Evolutionary conservation across 2,888 invertebrate genomes (phyloP), one percentile per base, ranked within the genome.

Genomic region (Synanthedon andrenaeformis): DNA sequence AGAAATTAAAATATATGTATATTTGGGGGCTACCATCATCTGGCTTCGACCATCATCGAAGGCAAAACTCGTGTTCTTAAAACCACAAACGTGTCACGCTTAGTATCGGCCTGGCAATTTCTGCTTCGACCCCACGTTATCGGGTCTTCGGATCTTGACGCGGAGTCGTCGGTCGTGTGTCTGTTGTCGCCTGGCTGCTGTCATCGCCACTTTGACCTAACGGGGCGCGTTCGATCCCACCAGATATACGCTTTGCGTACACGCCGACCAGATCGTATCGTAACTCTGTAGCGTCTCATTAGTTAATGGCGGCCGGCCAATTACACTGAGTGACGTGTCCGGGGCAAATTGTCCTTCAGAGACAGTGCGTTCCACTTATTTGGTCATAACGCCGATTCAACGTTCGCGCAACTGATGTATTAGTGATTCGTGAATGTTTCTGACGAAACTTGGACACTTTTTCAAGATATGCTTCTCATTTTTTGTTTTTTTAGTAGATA

Each of bases 241-340:
- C 56, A 63, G 67, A 70, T 72, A 69, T 65, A 70, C 64, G 66
- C 74, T 76, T 76, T 75, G 71, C 71, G 61, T 53, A 51, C 23
- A 64, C 64, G 74, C 78, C 76, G 79, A 23, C 62, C 62, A 67
- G 76, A 77, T 77, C 64, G 67, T 72, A 76, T 78, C 79, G 69
- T 58, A 54, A 55, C 35, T 10, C 8, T 55, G 53, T 41, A 17
- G 57, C 53, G 62, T 69, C 72, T 71, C 73, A 71, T 72, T 79
- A 78, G 78, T 70, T 79, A 79, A 80, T 80, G 70, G 71, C 69
- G 69, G 64, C 62, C 70, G 65, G 79, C 79, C 82, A 84, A 84
- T 86, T 86, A 83, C 79, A 63, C 64, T 75, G 84, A 85, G 70
- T 72, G 86, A 85, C 84, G 77, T 74, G 82, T 84, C 82, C 84